Evolutionary conservation across 2,797 vertebrate genomes (phyloP).

Genomic region (Merluccius polli): DNA sequence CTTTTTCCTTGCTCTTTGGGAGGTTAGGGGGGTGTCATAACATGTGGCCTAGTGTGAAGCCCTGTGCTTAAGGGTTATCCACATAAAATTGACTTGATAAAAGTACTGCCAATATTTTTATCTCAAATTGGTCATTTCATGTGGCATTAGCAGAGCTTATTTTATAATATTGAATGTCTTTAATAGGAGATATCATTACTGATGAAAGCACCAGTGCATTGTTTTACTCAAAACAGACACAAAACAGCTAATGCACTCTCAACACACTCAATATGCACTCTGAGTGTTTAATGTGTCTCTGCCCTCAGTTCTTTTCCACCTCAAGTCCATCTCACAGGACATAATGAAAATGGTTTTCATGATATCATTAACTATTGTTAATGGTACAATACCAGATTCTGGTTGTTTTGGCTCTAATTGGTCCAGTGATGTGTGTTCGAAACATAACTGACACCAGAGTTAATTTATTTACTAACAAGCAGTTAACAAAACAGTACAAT

Average conservation of each 20-base stretch:
- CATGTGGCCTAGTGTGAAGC: neutral
- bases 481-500: slow-evolving; percentile 66
- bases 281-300: neutral
- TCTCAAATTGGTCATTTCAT: no score
- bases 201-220: neutral
- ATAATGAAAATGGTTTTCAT: neutral
- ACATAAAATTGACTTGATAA: neutral
- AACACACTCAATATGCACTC: neutral
- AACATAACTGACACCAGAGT: neutral
- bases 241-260: neutral
- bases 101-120: neutral
- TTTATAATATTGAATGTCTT: neutral
- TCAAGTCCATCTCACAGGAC: neutral
- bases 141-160: neutral
- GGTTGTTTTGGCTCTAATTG: neutral
- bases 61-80: neutral
- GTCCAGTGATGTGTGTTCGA: no score
- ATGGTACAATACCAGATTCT: neutral
- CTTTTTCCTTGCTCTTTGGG: neutral
- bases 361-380: neutral
- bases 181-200: neutral
- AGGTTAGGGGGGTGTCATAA: neutral
- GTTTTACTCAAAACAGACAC: no score
- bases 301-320: no score
- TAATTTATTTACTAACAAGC: slow-evolving; percentile 61